A percentile compares a stretch with the other conserved stretches of the same genome.
phyloP scores from a whole-genome alignment of 2,888 invertebrate genomes.

The Lepidochrysops patricia region DNA sequence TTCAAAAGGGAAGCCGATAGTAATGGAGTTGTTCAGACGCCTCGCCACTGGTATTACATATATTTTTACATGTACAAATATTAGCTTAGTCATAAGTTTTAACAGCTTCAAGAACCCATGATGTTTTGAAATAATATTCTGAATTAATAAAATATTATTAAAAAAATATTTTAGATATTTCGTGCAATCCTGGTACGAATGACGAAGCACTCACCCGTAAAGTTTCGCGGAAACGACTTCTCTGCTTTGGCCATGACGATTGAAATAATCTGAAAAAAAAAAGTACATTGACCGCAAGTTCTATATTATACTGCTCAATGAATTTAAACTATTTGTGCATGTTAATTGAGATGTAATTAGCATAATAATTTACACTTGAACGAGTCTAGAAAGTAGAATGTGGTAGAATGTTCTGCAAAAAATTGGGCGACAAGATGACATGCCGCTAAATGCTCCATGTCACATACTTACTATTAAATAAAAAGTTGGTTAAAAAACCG shows the following conservation, averaged over 20 bases:
- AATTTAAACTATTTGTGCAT: constrained; percentile 1
- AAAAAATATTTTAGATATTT: no score
- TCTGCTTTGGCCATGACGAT: constrained; percentile 66
- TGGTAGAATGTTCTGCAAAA: neutral
- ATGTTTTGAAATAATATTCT: no score
- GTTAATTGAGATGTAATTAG: constrained; percentile 15
- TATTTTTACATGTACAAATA: no score
- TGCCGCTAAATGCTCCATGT: constrained; percentile 1
- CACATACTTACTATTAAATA: neutral
- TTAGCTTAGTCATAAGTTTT: no score
- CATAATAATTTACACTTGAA: constrained; percentile 28
- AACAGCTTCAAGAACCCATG: no score
- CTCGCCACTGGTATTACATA: no score
- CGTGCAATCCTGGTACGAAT: no score
- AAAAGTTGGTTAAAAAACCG: no score
- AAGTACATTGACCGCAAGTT: constrained; percentile 19
- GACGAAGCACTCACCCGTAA: constrained; percentile 55
- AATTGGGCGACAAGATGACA: constrained; percentile 4
- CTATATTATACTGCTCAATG: neutral
- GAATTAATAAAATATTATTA: no score
- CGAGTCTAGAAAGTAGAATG: constrained; percentile 19
- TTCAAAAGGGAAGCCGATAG: no score
- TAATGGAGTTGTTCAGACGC: no score
- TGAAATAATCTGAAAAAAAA: constrained; percentile 58
- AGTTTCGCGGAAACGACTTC: constrained; percentile 68